A percentile compares a stretch with the other conserved stretches of the same genome.
phyloP scores from a whole-genome alignment of 2,797 vertebrate genomes.

The Propithecus perrieri region DNA sequence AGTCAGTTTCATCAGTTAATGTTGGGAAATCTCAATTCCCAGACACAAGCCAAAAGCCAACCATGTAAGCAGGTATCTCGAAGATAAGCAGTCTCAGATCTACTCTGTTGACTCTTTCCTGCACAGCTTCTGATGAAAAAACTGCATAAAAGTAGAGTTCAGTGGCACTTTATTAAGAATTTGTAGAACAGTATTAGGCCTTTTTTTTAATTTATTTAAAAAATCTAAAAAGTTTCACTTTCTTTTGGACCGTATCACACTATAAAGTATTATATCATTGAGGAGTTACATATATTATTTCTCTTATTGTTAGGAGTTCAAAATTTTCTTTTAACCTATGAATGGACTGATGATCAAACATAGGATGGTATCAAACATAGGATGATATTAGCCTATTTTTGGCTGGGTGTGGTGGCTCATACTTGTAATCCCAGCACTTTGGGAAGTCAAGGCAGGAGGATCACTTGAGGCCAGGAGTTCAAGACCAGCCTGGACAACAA shows the following conservation, averaged over 20 bases:
- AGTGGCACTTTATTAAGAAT: not conserved
- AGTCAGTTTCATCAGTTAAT: not conserved
- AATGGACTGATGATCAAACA: not conserved
- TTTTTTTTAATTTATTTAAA: slow-evolving; percentile 11
- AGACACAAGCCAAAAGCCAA: not conserved
- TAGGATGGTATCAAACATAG: not conserved
- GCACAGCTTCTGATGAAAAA: not conserved
- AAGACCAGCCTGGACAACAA: not conserved
- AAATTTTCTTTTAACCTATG: not conserved
- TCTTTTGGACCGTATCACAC: not conserved
- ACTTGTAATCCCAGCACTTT: not conserved
- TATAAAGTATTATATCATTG: not conserved
- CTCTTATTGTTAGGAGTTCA: not conserved
- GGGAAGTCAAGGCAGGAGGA: not conserved
- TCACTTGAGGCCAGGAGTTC: not conserved
- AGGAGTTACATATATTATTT: not conserved
- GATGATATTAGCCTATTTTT: not conserved
- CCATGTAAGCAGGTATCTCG: not conserved
- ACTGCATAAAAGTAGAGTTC: not conserved
- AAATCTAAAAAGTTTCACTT: not conserved
- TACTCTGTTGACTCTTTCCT: not conserved
- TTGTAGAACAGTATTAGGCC: not conserved
- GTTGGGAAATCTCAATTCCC: not conserved
- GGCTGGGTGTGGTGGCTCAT: not conserved
- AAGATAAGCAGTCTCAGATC: not conserved